phyloP scores from a whole-genome alignment of 2,113 vertebrate species.

The Trogon melanurus region DNA sequence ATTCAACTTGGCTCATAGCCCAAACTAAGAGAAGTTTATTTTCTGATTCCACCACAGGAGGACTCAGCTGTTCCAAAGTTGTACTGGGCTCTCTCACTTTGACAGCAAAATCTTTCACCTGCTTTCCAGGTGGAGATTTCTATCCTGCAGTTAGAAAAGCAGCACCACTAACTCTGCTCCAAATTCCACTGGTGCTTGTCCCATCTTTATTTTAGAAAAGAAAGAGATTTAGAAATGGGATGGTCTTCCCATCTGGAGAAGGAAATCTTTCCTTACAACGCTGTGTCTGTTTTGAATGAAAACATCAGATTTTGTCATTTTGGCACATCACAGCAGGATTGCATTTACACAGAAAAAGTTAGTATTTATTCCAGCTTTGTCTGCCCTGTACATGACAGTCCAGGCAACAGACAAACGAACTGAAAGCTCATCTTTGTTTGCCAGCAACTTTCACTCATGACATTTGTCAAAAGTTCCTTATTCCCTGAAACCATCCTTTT shows the following conservation, averaged over 20 bases:
- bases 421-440: background rate
- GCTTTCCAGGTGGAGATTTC: background rate
- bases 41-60: constrained; percentile 13
- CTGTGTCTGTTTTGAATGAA: background rate
- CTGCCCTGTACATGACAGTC: background rate
- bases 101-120: constrained; percentile 18
- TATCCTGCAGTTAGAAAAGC: background rate
- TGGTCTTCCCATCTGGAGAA: background rate
- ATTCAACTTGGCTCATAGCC: background rate
- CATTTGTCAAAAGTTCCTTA: background rate
- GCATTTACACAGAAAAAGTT: background rate
- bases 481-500: background rate
- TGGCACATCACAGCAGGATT: background rate
- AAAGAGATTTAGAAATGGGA: background rate
- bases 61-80: background rate
- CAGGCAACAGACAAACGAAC: constrained; percentile 8
- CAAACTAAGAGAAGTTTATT: background rate
- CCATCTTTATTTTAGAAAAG: background rate
- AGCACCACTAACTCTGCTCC: background rate
- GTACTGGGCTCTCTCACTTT: background rate
- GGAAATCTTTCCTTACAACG: background rate
- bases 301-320: constrained; percentile 29
- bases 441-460: background rate
- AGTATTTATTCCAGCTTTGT: constrained; percentile 43
- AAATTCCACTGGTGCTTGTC: background rate